phyloP scores from a whole-genome alignment of 2,797 vertebrate species.

The Karalla daura region DNA sequence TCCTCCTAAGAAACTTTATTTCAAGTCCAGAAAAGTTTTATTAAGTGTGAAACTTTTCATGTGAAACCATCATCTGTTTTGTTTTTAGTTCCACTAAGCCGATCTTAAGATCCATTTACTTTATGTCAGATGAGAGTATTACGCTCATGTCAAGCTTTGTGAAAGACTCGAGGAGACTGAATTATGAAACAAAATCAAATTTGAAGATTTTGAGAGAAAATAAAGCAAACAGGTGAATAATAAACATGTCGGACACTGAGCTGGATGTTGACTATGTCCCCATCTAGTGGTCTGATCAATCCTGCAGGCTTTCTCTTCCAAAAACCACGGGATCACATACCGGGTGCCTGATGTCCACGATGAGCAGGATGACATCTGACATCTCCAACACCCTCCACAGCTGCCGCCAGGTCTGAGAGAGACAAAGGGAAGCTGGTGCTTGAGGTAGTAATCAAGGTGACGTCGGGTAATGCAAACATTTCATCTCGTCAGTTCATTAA shows the following conservation, averaged over 20 bases:
- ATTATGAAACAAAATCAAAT: not conserved
- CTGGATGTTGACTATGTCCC: conserved; percentile 50
- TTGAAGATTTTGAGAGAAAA: not conserved
- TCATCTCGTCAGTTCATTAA: too few relatives aligned
- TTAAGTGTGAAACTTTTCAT: too few relatives aligned
- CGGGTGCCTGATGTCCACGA: conserved; percentile 93
- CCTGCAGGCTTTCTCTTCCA: not conserved
- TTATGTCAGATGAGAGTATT: not conserved
- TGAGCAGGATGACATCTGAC: conserved; percentile 92
- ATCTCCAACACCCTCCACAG: conserved; percentile 96
- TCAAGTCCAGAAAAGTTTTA: too few relatives aligned
- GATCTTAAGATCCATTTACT: not conserved
- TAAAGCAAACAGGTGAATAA: not conserved
- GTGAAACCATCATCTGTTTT: too few relatives aligned
- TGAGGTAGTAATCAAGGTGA: too few relatives aligned
- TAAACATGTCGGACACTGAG: not conserved
- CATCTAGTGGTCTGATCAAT: conserved; percentile 63
- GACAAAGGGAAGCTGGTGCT: conserved; percentile 1
- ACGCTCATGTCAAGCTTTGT: not conserved
- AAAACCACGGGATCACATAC: conserved; percentile 81
- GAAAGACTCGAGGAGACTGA: not conserved
- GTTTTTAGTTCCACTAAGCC: too few relatives aligned
- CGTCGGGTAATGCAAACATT: not conserved
- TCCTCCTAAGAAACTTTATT: too few relatives aligned
- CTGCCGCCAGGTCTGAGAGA: conserved; percentile 92